Evolutionary conservation across 1,140 invertebrate genomes (phyloP).

Genomic region (Leptinotarsa lineolata): DNA sequence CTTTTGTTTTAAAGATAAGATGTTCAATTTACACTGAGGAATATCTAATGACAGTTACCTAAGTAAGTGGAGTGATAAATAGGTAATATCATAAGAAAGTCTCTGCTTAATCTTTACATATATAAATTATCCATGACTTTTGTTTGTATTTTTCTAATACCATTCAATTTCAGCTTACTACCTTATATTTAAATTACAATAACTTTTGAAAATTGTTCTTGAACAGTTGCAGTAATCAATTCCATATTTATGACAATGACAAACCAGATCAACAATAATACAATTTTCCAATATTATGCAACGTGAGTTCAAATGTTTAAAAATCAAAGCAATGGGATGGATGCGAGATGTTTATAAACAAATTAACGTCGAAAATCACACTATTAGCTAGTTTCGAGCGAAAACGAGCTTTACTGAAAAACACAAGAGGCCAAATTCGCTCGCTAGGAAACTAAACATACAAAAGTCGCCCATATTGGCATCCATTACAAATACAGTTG

Average conservation of each 20-base stretch:
- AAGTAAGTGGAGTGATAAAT: too few species aligned
- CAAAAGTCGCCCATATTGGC: conserved; percentile 30
- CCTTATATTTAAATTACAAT: too few species aligned
- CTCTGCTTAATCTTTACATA: too few species aligned
- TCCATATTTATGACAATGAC: not conserved
- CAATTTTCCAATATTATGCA: not conserved
- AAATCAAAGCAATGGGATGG: not conserved
- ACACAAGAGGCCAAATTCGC: conserved; percentile 25
- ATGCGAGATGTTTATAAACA: conserved; percentile 23
- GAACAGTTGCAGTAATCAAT: not conserved
- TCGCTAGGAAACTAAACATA: conserved; percentile 5
- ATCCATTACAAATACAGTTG: conserved; percentile 27
- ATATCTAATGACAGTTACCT: too few species aligned
- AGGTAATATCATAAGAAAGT: too few species aligned
- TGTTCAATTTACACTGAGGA: too few species aligned
- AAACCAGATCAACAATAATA: not conserved
- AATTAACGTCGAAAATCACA: conserved; percentile 5
- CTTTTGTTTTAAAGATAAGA: too few species aligned
- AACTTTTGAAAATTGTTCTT: too few species aligned
- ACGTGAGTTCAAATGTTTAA: not conserved
- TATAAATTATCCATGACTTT: too few species aligned
- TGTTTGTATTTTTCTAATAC: too few species aligned
- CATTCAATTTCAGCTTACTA: too few species aligned
- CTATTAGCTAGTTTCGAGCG: conserved; percentile 20
- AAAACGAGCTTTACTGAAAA: conserved; percentile 22